Percentiles rank a stretch among this genome's conserved stretches.
phyloP scores from a whole-genome alignment of 2,113 vertebrate genomes.

The Archilochus colubris region DNA sequence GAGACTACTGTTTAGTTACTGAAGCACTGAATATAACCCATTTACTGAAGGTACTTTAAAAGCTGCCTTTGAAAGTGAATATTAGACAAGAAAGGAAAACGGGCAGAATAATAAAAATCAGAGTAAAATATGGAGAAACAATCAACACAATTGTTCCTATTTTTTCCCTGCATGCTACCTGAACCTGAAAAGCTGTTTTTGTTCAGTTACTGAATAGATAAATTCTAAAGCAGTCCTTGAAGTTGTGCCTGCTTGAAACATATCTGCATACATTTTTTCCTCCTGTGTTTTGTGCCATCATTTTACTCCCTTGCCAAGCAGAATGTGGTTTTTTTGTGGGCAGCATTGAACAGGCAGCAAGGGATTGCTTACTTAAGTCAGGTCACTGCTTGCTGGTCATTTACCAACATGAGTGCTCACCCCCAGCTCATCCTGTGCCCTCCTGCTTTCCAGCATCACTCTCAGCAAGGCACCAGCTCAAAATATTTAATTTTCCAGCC shows the following conservation, averaged over 20 bases:
- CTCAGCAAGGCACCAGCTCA: neutral
- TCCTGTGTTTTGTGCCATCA: neutral
- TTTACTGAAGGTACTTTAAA: neutral
- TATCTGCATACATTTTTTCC: neutral
- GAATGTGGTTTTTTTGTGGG: neutral
- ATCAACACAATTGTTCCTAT: neutral
- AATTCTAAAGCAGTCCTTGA: neutral
- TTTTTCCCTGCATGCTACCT: neutral
- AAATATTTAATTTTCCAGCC: neutral
- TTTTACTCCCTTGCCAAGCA: neutral
- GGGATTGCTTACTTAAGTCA: neutral
- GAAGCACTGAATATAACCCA: neutral
- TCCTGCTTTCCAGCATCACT: neutral
- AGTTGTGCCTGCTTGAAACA: neutral
- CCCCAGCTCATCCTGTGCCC: neutral
- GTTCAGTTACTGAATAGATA: neutral
- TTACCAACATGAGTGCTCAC: rapidly evolving
- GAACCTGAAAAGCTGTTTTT: neutral
- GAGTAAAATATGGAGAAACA: neutral
- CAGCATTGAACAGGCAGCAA: no score
- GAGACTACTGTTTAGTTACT: neutral
- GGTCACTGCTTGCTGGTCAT: neutral
- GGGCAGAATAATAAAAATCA: neutral
- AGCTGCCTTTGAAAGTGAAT: neutral
- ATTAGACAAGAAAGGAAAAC: neutral